Percentiles rank a stretch among this genome's conserved stretches.
Conservation (phyloP, 1,140 invertebrate species). For the Laupala kohalensis region DNA sequence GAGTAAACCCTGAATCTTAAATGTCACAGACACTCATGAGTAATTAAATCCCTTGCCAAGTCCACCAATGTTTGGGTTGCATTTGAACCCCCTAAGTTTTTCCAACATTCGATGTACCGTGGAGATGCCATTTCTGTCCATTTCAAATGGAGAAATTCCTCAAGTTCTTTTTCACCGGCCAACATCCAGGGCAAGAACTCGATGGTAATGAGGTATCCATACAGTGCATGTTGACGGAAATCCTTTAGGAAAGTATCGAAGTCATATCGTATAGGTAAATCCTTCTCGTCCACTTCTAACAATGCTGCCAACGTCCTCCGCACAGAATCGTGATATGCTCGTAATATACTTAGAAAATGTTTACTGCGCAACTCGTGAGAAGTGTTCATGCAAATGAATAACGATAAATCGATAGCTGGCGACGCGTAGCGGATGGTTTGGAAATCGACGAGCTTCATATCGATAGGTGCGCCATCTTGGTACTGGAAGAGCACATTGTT, state of each 20-base stretch:
- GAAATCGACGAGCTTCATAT: conserved; percentile 14
- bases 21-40: background rate
- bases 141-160: background rate
- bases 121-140: background rate
- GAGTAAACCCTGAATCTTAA: background rate
- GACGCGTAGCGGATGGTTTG: conserved; percentile 9
- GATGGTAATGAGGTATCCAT: background rate
- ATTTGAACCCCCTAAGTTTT: background rate
- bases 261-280: background rate
- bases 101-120: background rate
- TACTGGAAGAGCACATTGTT: conserved; percentile 40
- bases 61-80: background rate
- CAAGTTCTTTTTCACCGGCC: background rate
- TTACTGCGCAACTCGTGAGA: conserved; percentile 14
- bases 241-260: background rate
- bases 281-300: conserved; percentile 1
- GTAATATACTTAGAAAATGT: conserved; percentile 26
- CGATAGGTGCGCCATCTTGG: conserved; percentile 15
- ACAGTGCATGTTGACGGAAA: background rate
- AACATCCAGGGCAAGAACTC: background rate
- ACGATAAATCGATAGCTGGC: conserved; percentile 11
- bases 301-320: conserved; percentile 21
- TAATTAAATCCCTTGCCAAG: background rate
- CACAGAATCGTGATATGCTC: conserved; percentile 28
- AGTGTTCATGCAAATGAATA: conserved; percentile 13